A percentile compares a stretch with the other conserved stretches of the same genome.
Conservation (phyloP, 2,797 vertebrate species). For the Balearica regulorum region DNA sequence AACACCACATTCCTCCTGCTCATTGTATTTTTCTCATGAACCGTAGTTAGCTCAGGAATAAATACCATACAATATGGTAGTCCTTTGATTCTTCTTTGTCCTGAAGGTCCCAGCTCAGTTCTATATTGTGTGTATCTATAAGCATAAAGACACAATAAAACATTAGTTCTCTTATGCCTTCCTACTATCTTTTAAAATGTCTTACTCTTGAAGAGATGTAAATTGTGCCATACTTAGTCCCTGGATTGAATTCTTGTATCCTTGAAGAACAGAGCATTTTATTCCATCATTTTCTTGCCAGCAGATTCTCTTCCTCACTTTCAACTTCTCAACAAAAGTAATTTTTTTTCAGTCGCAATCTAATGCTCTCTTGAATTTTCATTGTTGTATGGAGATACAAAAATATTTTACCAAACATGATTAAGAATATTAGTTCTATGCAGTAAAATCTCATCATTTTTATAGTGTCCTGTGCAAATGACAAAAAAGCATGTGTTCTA, state of each 20-base stretch:
- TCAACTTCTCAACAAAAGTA: not conserved
- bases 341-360: not conserved
- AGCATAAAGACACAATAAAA: not conserved
- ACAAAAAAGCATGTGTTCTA: rapidly evolving
- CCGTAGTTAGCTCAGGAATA: not conserved
- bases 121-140: not conserved
- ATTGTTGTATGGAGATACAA: not conserved
- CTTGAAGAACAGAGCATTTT: not conserved
- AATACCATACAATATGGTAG: not conserved
- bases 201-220: not conserved
- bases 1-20: not conserved
- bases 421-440: not conserved
- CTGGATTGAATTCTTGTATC: not conserved
- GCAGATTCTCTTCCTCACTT: not conserved
- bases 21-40: not conserved
- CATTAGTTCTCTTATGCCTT: not conserved
- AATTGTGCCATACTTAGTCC: not conserved
- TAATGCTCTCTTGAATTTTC: not conserved
- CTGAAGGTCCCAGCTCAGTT: not conserved
- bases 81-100: not conserved
- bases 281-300: not conserved
- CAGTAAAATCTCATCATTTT: not conserved
- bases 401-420: not conserved
- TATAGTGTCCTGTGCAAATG: not conserved
- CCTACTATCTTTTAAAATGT: not conserved